Conservation (phyloP, 2,113 vertebrate species). For the Cebus imitator region DNA sequence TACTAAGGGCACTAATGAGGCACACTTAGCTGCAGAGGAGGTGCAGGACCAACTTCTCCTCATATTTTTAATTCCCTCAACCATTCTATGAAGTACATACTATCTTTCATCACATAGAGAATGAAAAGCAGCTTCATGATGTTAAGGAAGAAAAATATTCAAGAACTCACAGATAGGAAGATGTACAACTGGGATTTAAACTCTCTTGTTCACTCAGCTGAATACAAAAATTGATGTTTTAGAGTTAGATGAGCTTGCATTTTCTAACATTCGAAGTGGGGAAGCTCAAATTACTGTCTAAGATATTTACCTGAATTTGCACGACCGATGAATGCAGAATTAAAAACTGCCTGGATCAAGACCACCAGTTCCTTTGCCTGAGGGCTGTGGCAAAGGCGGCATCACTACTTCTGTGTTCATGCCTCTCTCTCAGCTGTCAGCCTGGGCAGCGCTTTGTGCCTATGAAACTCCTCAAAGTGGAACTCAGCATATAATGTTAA, state of each 20-base stretch:
- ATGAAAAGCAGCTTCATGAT: not conserved
- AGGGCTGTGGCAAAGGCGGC: not conserved
- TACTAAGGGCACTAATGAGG: not conserved
- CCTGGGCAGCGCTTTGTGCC: not conserved
- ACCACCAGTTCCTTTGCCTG: rapidly evolving
- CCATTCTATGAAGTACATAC: rapidly evolving
- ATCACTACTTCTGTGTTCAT: too few species aligned
- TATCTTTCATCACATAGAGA: not conserved
- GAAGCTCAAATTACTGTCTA: not conserved
- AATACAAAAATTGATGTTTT: not conserved
- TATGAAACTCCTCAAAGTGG: not conserved
- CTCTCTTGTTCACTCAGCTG: not conserved
- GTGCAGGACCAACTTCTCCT: too few species aligned
- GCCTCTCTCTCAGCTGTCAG: not conserved
- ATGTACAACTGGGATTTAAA: too few species aligned
- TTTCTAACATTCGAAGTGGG: not conserved
- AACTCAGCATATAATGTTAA: not conserved
- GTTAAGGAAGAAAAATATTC: not conserved
- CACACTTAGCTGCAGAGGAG: not conserved
- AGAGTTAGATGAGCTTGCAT: not conserved
- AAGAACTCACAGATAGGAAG: too few species aligned
- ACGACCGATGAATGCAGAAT: not conserved
- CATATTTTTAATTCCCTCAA: not conserved
- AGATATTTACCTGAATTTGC: not conserved
- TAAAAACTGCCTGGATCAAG: rapidly evolving